Percentiles rank a stretch among this genome's conserved stretches.
Evolutionary conservation across 2,888 invertebrate species (phyloP).

Genomic region (Desoria tigrina): DNA sequence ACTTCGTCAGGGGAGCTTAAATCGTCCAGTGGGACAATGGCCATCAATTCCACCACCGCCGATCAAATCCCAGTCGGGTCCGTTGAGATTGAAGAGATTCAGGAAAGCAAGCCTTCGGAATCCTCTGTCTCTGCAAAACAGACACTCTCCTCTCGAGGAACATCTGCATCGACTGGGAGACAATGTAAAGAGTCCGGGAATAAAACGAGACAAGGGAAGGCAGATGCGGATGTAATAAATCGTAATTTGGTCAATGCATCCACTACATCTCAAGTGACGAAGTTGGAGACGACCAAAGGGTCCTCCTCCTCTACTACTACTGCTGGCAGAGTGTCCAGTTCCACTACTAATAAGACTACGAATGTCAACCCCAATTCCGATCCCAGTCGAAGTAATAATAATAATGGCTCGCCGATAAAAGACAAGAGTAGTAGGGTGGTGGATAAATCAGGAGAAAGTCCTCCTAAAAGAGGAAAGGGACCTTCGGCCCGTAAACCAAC

Average conservation of each 20-base stretch:
- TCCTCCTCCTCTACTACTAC: too few species aligned
- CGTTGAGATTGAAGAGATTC: conserved; percentile 10
- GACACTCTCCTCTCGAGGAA: neutral
- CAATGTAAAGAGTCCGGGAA: neutral
- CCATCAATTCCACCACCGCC: too few species aligned
- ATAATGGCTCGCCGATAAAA: neutral
- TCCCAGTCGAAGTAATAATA: conserved; percentile 14
- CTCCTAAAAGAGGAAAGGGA: conserved; percentile 14
- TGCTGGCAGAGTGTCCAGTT: neutral
- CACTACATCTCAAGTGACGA: conserved; percentile 5
- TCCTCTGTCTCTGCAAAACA: neutral
- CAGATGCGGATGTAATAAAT: conserved; percentile 33
- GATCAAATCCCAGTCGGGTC: conserved; percentile 11
- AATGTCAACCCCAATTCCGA: neutral
- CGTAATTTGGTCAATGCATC: conserved; percentile 21
- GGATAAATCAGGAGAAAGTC: conserved; percentile 18
- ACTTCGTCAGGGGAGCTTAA: too few species aligned
- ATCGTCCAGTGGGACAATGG: too few species aligned
- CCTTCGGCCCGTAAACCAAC: neutral
- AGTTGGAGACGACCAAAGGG: neutral
- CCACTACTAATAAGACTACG: neutral
- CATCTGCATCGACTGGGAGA: neutral
- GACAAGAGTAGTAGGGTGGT: conserved; percentile 10
- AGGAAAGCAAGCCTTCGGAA: too few species aligned
- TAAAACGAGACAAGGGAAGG: conserved; percentile 7